A percentile compares a stretch with the other conserved stretches of the same genome.
These are phyloP conservation scores for Dryas iulia DNA, from an alignment of 1,140 invertebrate species.

Conservation along the genomic window DNA sequence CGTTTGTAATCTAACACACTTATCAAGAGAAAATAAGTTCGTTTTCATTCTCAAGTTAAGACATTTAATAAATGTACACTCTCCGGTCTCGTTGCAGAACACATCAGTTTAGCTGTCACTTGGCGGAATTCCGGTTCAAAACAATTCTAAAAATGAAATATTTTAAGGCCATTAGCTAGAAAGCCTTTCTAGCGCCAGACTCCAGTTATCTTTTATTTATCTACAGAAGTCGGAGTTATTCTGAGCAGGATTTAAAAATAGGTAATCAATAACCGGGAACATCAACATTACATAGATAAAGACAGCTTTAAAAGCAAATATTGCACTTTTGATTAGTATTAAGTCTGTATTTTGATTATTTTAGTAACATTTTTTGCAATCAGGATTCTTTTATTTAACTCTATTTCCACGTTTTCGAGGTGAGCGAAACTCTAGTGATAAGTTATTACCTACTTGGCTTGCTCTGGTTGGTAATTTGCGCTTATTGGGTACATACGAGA, in stretches of 20 bases:
- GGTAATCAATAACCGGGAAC: conserved; percentile 23
- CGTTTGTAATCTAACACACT: conserved; percentile 24
- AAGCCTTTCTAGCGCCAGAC: conserved; percentile 29
- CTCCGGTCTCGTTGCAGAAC: conserved; percentile 24
- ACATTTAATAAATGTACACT: conserved; percentile 32
- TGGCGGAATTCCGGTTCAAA: conserved; percentile 62
- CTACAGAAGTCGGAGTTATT: conserved; percentile 18
- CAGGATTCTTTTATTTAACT: too few relatives aligned
- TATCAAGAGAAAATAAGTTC: conserved; percentile 18
- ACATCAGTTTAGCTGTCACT: conserved; percentile 56
- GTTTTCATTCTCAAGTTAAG: conserved; percentile 27
- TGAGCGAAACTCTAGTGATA: too few relatives aligned
- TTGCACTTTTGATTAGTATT: background rate
- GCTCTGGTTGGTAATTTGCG: too few relatives aligned
- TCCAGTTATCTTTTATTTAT: conserved; percentile 38
- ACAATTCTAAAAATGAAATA: conserved; percentile 74
- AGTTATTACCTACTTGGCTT: too few relatives aligned
- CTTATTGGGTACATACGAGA: too few relatives aligned
- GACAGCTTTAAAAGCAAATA: background rate
- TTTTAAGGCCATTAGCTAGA: conserved; percentile 62
- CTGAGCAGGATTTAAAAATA: conserved; percentile 37
- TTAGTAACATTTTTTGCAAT: too few relatives aligned
- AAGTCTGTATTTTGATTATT: background rate
- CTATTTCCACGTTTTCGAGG: too few relatives aligned
- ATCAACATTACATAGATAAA: background rate